Percentiles rank a stretch among this genome's conserved stretches.
Conservation (phyloP, 2,888 invertebrate species). For the Trichopoda pennipes region DNA sequence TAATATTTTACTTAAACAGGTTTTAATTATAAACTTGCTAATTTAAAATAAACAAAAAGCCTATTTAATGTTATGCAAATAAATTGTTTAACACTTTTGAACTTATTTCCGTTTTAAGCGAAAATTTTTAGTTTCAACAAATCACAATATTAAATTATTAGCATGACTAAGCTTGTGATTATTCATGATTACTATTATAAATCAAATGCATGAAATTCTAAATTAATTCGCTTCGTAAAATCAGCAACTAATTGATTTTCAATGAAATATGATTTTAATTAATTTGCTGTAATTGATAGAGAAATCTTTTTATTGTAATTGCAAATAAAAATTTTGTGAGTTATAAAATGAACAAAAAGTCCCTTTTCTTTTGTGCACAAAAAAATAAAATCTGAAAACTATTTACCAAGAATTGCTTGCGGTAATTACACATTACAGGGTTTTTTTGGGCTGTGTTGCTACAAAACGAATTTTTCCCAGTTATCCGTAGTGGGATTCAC, state of each 20-base stretch:
- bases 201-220: slow-evolving; percentile 14
- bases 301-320: slow-evolving; percentile 17
- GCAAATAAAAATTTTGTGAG: not conserved
- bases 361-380: not conserved
- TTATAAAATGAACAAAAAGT: not conserved
- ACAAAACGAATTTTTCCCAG: too few species aligned
- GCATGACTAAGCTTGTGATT: slow-evolving; percentile 35
- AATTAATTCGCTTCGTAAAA: slow-evolving; percentile 26
- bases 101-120: slow-evolving; percentile 26
- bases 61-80: not conserved
- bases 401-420: not conserved
- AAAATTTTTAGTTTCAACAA: slow-evolving; percentile 6
- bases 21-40: not conserved
- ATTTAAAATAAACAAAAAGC: not conserved
- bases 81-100: slow-evolving; percentile 2
- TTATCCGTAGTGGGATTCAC: too few species aligned
- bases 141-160: slow-evolving; percentile 41
- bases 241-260: slow-evolving; percentile 18
- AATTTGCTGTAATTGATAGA: slow-evolving; percentile 37
- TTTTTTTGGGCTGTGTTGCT: too few species aligned
- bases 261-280: slow-evolving; percentile 23
- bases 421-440: too few species aligned
- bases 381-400: not conserved
- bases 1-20: too few species aligned
- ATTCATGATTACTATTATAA: slow-evolving; percentile 30